Conservation (phyloP, 2,113 vertebrate genomes). For the Todiramphus saurophagus region DNA sequence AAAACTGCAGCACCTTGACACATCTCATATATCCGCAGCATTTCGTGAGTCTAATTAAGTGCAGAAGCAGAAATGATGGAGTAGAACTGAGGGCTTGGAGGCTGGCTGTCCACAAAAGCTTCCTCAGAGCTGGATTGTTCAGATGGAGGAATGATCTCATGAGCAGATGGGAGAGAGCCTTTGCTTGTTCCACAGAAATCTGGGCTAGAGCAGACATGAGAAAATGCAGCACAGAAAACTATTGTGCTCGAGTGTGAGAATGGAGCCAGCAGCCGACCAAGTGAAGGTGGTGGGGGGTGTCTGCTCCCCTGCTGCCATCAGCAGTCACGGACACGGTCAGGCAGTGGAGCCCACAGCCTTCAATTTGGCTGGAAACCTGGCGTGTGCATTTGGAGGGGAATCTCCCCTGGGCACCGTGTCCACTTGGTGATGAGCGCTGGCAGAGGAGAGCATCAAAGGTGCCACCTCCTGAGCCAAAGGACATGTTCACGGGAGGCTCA, state of each 20-base stretch:
- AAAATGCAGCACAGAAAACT: background rate
- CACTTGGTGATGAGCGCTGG: accelerated
- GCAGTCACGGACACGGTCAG: background rate
- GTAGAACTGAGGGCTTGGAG: background rate
- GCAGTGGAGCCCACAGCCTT: background rate
- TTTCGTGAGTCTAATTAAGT: background rate
- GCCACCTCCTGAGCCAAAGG: background rate
- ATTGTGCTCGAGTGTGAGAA: background rate
- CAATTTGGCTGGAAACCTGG: background rate
- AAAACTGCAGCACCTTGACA: background rate
- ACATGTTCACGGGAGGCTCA: accelerated
- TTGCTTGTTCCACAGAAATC: constrained; percentile 33
- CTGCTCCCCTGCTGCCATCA: background rate
- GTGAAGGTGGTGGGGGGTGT: background rate
- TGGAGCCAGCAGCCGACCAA: background rate
- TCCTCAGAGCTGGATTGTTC: constrained; percentile 15
- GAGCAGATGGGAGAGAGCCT: constrained; percentile 48
- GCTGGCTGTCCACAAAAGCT: constrained; percentile 27
- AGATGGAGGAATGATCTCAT: constrained; percentile 8
- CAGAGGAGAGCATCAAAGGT: background rate
- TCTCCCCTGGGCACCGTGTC: accelerated
- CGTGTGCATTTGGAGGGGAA: background rate
- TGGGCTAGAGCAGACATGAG: constrained; percentile 27
- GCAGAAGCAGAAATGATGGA: constrained; percentile 20
- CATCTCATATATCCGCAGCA: accelerated